Base-by-base conservation (phyloP, 2,797 vertebrate genomes). In the Amniataba percoides region DNA sequence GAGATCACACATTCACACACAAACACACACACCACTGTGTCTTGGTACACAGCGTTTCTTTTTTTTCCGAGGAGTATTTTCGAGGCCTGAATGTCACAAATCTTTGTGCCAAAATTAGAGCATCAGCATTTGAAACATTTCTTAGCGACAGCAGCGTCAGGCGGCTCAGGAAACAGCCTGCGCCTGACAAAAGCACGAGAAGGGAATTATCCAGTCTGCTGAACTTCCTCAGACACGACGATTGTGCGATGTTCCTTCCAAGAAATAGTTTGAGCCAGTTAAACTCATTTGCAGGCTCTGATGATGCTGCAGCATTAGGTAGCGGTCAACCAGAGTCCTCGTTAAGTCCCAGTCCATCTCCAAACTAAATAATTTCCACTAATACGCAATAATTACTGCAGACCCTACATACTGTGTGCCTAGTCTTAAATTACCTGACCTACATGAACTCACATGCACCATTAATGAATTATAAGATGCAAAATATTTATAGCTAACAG, bases 51-150 rank as follows among this genome's bases (percentile, higher is more conserved):
- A 1, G 15, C 45, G 63, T 74, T 72, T 77, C 64, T 13, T 5
- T 31, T 72, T 77, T 68, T 13, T 5, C 64, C 36, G 23, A 46
- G 42, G 23, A 67, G 52, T 56, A 63, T 78, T 78, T 81, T 27
- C 5, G 2, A 14, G 64, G 40, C 57, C 40, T 46, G 63, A 64
- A 55, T 71, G 60, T 73, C 74, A 82, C 63, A 62, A 49, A 61
- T 76, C 36, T 51, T 10, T 25, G 53, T 40, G 74, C 80, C 77
- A 77, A 61, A 83, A 71, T 68, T 66, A 78, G 42, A 78, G 69
- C 34, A 11, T 66, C 13, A 48, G 52, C 64, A 67, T 65, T 60
- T 40, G 46, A 74, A 74, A 63, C 58, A 23, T 82, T 81, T 65
- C 52, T 78, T 18, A 64, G 71, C 49, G 9, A 55, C 58, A 57